phyloP scores from a whole-genome alignment of 2,888 invertebrate species.

The Micoletzkya japonica region DNA sequence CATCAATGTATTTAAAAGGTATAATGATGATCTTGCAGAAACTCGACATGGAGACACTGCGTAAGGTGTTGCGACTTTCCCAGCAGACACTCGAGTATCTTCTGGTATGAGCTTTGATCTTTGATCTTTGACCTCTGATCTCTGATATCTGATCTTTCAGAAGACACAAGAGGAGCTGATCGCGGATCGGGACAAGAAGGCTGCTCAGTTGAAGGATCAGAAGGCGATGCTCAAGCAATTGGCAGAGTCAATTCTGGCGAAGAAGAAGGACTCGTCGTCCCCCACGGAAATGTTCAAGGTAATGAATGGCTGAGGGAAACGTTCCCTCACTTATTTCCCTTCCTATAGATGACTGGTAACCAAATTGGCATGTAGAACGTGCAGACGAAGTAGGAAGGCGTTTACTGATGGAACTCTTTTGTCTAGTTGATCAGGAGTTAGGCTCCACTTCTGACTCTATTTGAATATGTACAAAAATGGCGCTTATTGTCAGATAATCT shows the following conservation, averaged over 20 bases:
- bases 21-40: neutral
- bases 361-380: too few species aligned
- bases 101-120: slow-evolving; percentile 8
- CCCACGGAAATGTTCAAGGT: neutral
- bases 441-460: too few species aligned
- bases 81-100: slow-evolving; percentile 11
- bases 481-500: too few species aligned
- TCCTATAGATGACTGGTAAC: too few species aligned
- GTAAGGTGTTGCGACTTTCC: slow-evolving; percentile 9
- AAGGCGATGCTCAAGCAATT: slow-evolving; percentile 2
- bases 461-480: too few species aligned
- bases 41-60: neutral
- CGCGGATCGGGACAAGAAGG: neutral
- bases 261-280: neutral
- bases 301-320: neutral
- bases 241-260: neutral
- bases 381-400: too few species aligned
- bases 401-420: too few species aligned
- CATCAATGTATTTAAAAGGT: too few species aligned
- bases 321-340: neutral
- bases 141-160: slow-evolving; percentile 4
- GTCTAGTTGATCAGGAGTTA: too few species aligned
- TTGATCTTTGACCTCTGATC: neutral
- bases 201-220: neutral
- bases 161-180: slow-evolving; percentile 4